Base-by-base conservation (phyloP, 1,140 invertebrate genomes). In the Zaprionus inermis region DNA sequence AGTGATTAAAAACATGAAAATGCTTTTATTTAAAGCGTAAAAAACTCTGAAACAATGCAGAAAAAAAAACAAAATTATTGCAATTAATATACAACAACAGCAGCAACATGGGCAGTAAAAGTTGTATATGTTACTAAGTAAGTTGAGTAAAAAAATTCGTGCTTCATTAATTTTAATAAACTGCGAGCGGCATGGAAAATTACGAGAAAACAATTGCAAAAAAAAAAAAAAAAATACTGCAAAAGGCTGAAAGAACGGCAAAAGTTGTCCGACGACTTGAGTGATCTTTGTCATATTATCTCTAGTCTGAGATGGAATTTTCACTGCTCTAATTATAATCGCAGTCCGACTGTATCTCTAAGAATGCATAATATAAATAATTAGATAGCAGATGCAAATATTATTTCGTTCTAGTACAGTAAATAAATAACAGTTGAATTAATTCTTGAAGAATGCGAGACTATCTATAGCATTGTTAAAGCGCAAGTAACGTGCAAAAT, bases 1-100 rank as follows among this genome's bases (percentile, higher is more conserved):
- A 79, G 84, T 76, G 72, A 82, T 88, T 76, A 82, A 82, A 82
- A 22, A 79, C 79, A 86, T 54, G 66, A 85, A 85, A 85, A 76
- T 76, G 78, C 81, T 85, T 84, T 84, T 86, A 86, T 81, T 75
- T 57, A 54, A 69, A 57, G 36, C 54, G 18, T 46, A 59, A 36
- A 41, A 63, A 49, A 28, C 14, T 16, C 32, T 14, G 18, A 61
- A 73, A 70, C 46, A 66, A 72, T 59, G 54, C 60, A 75, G 52
- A 14, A 52, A 59, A 16, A 51, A 75, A 60, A 67, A 32, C 30
- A 41, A 60, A 63, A 79, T 84, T 79, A 68, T 77, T 57, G 64
- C 55, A 65, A 57, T 74, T 67, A 63, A 76, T 76, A 61, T 57
- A 34, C 61, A 71, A 36, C 41, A 52, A 46, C 41, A 72, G 34